Evolutionary conservation across 2,113 vertebrate species (phyloP).

Genomic region (Poeciliopsis turrubarensis): DNA sequence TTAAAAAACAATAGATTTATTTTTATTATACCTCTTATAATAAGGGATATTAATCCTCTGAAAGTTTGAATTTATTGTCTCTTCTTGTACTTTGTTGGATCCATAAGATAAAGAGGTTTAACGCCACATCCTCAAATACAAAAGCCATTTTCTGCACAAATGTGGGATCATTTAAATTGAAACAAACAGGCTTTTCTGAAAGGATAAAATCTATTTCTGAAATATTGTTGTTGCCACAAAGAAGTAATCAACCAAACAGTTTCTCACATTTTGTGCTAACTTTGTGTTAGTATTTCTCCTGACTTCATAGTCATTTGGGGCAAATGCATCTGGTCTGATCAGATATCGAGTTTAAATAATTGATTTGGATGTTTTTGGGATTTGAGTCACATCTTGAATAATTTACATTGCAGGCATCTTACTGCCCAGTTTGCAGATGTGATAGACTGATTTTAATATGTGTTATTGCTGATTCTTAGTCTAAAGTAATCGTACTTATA

Average conservation of each 20-base stretch:
- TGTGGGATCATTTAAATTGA: no score
- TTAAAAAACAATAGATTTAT: neutral
- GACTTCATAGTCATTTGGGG: neutral
- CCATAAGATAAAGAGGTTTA: neutral
- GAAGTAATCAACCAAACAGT: no score
- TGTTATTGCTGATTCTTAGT: neutral
- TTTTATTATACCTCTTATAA: neutral
- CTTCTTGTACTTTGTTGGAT: no score
- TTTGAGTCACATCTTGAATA: neutral
- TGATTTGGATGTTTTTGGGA: neutral
- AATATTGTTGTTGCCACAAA: no score
- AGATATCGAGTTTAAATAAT: neutral
- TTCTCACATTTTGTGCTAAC: no score
- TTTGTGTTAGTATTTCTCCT: no score
- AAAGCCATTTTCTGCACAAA: no score
- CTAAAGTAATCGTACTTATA: neutral
- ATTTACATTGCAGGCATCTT: neutral
- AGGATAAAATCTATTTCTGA: no score
- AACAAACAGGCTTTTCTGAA: no score
- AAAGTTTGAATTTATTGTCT: no score
- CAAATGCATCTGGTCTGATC: neutral
- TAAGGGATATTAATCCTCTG: no score
- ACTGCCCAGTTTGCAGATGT: neutral
- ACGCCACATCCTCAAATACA: no score
- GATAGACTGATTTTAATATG: neutral